phyloP scores from a whole-genome alignment of 2,888 invertebrate species.

The Acleris laterana region DNA sequence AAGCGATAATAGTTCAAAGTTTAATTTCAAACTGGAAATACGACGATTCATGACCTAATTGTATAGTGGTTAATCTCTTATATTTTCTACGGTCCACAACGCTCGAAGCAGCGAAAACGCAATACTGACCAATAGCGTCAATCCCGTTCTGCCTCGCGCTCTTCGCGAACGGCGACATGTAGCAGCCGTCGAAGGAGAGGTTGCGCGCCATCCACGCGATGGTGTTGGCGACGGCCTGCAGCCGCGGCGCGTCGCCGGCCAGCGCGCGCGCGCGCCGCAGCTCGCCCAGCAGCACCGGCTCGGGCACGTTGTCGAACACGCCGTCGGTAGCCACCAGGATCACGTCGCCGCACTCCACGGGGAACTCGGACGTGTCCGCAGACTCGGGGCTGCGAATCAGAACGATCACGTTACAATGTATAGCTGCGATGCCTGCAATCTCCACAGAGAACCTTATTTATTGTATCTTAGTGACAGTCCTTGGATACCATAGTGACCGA shows the following conservation, averaged over 20 bases:
- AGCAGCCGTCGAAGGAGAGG: constrained; percentile 96
- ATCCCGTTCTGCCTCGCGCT: constrained; percentile 97
- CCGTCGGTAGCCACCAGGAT: constrained; percentile 98
- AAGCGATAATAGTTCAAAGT: no score
- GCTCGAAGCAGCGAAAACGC: no score
- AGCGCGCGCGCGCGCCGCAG: constrained; percentile 86
- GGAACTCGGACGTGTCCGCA: constrained; percentile 94
- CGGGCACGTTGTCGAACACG: constrained; percentile 98
- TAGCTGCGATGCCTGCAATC: no score
- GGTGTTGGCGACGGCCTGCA: constrained; percentile 96
- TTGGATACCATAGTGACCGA: no score
- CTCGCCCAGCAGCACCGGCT: constrained; percentile 94
- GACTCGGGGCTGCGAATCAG: constrained; percentile 91
- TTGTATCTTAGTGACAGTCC: no score
- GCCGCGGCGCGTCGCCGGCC: constrained; percentile 86
- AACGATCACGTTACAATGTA: neutral
- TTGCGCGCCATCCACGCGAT: constrained; percentile 98
- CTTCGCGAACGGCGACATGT: constrained; percentile 97
- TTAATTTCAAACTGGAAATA: no score
- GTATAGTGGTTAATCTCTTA: no score
- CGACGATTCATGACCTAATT: no score
- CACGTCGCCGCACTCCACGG: constrained; percentile 96
- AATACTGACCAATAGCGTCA: constrained; percentile 90
- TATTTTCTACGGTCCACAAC: no score
- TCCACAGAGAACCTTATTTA: no score